Evolutionary conservation across 2,888 invertebrate species (phyloP).

Genomic region (Aspidapion aeneum): DNA sequence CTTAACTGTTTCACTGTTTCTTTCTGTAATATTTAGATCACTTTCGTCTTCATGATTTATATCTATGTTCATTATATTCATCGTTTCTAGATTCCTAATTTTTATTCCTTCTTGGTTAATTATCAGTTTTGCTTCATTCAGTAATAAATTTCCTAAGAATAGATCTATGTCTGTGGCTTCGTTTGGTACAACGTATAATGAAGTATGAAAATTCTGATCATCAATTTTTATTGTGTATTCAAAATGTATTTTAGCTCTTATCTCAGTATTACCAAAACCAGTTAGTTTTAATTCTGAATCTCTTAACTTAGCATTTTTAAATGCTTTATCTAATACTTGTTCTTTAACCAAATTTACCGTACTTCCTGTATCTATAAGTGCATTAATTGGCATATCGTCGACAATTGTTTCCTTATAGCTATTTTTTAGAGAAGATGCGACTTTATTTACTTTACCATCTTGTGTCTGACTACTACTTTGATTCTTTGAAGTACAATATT

Average conservation of each 20-base stretch:
- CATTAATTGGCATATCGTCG: background rate
- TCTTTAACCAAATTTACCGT: background rate
- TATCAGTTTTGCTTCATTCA: background rate
- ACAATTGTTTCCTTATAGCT: background rate
- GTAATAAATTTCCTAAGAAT: background rate
- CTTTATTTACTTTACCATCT: too few species aligned
- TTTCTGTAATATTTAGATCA: background rate
- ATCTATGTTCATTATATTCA: background rate
- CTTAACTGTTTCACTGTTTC: background rate
- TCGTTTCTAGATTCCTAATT: conserved; percentile 8
- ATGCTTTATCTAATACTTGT: background rate
- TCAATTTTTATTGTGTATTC: background rate
- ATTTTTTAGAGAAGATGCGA: too few species aligned
- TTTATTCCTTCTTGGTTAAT: conserved; percentile 10
- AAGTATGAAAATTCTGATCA: background rate
- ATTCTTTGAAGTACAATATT: too few species aligned
- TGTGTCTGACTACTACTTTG: too few species aligned
- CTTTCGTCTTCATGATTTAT: background rate
- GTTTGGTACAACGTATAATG: background rate
- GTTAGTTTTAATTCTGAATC: background rate
- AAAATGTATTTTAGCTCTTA: background rate
- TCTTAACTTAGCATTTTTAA: too few species aligned
- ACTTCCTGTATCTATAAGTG: background rate
- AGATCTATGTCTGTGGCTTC: background rate
- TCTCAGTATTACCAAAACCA: background rate